A percentile compares a stretch with the other conserved stretches of the same genome.
Evolutionary conservation across 2,113 vertebrate genomes (phyloP).

Genomic region (Natator depressus): DNA sequence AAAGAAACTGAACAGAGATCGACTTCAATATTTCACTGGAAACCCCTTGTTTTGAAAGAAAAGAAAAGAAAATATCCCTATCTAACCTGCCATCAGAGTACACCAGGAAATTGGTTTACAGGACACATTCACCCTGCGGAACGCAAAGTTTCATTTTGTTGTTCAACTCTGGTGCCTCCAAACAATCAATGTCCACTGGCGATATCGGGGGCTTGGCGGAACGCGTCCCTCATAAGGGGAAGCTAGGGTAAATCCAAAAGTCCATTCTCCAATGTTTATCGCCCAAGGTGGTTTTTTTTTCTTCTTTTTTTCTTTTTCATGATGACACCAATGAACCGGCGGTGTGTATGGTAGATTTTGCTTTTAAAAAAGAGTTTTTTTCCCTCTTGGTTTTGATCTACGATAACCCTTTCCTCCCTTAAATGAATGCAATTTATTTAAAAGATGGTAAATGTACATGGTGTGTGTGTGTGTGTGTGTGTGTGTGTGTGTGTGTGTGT

Average conservation of each 20-base stretch:
- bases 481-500: constrained; percentile 53
- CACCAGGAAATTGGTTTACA: constrained; percentile 76
- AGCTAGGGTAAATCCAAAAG: constrained; percentile 79
- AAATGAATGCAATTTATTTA: constrained; percentile 79
- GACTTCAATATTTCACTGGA: constrained; percentile 97
- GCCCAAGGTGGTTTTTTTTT: constrained; percentile 65
- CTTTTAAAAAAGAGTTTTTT: constrained; percentile 66
- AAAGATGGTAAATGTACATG: constrained; percentile 79
- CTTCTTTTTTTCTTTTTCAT: constrained; percentile 14
- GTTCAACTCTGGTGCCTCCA: constrained; percentile 72
- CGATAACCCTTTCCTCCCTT: constrained; percentile 53
- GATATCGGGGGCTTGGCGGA: constrained; percentile 79
- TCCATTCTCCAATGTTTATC: constrained; percentile 77
- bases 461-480: constrained; percentile 51
- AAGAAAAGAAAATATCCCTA: constrained; percentile 40
- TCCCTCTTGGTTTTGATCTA: constrained; percentile 68
- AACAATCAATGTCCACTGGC: constrained; percentile 80
- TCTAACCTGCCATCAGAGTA: constrained; percentile 65
- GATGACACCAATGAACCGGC: constrained; percentile 66
- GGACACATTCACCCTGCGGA: constrained; percentile 78
- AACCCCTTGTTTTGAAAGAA: constrained; percentile 94
- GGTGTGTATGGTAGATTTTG: constrained; percentile 75
- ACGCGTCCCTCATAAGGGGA: constrained; percentile 80
- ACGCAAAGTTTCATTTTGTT: constrained; percentile 73
- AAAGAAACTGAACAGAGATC: constrained; percentile 99